Percentiles rank a stretch among this genome's conserved stretches.
Conservation (phyloP, 2,888 invertebrate genomes). For the Watsonalla binaria region DNA sequence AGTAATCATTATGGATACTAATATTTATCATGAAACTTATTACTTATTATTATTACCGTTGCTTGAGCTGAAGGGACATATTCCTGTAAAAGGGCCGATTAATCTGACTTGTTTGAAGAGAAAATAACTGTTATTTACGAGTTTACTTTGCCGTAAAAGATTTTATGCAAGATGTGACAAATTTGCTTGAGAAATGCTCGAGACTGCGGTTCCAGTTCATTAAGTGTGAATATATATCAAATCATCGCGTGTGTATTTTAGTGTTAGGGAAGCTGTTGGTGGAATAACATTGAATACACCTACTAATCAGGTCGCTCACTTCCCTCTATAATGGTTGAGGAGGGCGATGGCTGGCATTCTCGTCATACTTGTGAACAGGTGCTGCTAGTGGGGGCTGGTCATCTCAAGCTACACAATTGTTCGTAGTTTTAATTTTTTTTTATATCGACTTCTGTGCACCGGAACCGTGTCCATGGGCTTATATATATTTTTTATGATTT, state of each 20-base stretch:
- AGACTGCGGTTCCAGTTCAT: slow-evolving; percentile 19
- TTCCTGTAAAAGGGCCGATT: slow-evolving; percentile 20
- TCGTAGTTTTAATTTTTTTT: too few relatives aligned
- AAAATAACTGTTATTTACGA: slow-evolving; percentile 58
- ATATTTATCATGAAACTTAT: slow-evolving; percentile 15
- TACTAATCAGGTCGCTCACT: too few relatives aligned
- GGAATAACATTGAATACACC: not conserved
- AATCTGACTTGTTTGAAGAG: slow-evolving; percentile 35
- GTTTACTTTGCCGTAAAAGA: slow-evolving; percentile 39
- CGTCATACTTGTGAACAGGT: too few relatives aligned
- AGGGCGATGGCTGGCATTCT: too few relatives aligned
- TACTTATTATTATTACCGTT: too few relatives aligned
- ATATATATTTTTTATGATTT: too few relatives aligned
- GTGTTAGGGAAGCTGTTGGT: not conserved
- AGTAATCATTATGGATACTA: slow-evolving; percentile 11
- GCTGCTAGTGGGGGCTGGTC: too few relatives aligned
- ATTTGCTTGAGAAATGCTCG: slow-evolving; percentile 31
- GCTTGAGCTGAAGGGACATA: slow-evolving; percentile 13
- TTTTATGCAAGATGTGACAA: slow-evolving; percentile 44
- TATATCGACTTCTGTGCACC: too few relatives aligned
- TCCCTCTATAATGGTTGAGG: too few relatives aligned
- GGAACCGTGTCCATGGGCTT: too few relatives aligned
- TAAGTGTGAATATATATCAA: slow-evolving; percentile 23
- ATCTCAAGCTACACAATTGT: too few relatives aligned
- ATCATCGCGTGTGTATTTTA: slow-evolving; percentile 10